These are phyloP conservation scores for Cistogaster globosa DNA, from an alignment of 2,888 invertebrate genomes.

Conservation along the genomic window DNA sequence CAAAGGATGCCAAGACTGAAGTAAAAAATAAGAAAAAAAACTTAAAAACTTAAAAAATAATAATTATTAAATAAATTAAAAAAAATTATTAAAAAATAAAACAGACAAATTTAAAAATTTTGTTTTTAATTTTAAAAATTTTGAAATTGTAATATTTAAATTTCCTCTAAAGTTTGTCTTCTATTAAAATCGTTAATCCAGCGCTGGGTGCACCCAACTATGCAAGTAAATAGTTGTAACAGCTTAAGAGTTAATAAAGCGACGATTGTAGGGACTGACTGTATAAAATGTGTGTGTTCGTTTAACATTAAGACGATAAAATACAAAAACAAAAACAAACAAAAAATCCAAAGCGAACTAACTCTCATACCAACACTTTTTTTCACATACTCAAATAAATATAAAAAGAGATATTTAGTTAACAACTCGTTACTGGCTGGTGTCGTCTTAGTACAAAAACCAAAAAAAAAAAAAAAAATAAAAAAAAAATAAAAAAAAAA, in stretches of 20 bases:
- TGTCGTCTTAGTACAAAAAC: slow-evolving; percentile 3
- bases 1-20: too few species aligned
- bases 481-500: too few species aligned
- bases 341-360: slow-evolving; percentile 34
- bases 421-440: slow-evolving; percentile 39
- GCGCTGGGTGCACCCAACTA: neutral
- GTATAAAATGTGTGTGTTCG: slow-evolving; percentile 48
- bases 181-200: neutral
- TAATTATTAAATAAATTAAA: too few species aligned
- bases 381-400: slow-evolving; percentile 40
- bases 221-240: neutral
- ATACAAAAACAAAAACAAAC: slow-evolving; percentile 25
- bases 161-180: too few species aligned
- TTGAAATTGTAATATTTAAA: too few species aligned
- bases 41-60: too few species aligned
- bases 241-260: neutral
- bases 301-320: slow-evolving; percentile 37
- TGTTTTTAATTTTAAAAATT: too few species aligned
- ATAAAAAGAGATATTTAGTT: neutral
- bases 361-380: slow-evolving; percentile 25
- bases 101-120: too few species aligned
- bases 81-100: too few species aligned
- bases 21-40: too few species aligned
- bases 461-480: neutral
- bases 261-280: slow-evolving; percentile 33